Conservation (phyloP, 2,113 vertebrate species). For the Semnornis frantzii region DNA sequence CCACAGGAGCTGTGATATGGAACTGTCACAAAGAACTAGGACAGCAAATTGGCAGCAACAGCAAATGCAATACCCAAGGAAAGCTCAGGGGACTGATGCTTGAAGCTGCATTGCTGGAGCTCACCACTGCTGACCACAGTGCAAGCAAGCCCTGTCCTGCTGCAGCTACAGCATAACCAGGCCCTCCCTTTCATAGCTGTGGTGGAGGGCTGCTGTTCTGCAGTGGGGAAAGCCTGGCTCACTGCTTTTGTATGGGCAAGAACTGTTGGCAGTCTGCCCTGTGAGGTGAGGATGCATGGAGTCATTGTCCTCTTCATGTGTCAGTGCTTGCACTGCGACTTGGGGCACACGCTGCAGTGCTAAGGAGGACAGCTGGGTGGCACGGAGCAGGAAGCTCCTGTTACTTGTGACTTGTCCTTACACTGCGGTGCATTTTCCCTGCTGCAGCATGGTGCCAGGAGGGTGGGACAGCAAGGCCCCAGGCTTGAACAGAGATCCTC, state of each 20-base stretch:
- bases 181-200: fast-evolving
- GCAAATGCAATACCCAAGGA: fast-evolving
- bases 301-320: neutral
- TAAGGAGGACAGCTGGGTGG: neutral
- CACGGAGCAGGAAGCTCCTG: neutral
- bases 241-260: fast-evolving
- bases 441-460: neutral
- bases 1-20: fast-evolving
- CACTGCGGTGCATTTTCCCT: neutral
- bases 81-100: neutral
- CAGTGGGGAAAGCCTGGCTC: neutral
- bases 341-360: neutral
- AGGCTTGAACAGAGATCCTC: neutral
- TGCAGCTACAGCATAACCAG: neutral
- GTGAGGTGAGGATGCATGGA: neutral
- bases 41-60: neutral
- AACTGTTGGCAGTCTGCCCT: neutral
- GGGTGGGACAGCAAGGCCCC: neutral
- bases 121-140: fast-evolving
- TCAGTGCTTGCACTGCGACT: neutral
- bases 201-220: neutral
- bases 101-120: neutral
- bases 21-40: neutral
- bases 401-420: neutral
- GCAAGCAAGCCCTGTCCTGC: neutral